Base-by-base conservation (phyloP, 2,888 invertebrate species). In the Chesias legatella region DNA sequence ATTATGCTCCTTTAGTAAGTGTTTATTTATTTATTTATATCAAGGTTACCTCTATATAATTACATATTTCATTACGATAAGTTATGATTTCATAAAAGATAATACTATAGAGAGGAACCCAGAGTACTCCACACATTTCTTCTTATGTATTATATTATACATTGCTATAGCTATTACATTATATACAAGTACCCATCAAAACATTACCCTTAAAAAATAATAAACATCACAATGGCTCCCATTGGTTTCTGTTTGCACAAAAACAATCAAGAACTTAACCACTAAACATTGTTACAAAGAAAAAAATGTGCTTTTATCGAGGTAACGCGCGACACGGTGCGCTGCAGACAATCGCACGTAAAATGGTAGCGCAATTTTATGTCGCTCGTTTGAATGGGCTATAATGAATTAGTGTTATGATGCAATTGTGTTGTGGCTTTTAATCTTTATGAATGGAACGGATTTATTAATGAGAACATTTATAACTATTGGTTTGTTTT, bases 261-360 rank as follows among this genome's bases (percentile, higher is more conserved):
- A 30, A 33, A 45, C 24, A 35, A 33, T 35, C 9, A 44, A 34
- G 26, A 22, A 40, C 10, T 21, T 24, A 17, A 34, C 31, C 50
- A 41, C 43, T 53, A 48, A 50, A 43, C 41, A 32, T 39, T 22
- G 34, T 50, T 41, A 34, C 33, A 43, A 41, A 43, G 23, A 6
- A 30, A 31, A 23, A 40, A 36, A 33, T 56, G 62, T 53, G 47
- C 48, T 41, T 45, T 60, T 43, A 46, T 45, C 59, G 48, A 33
- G 31, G 27, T 37, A 43, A 21, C 21, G 24, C 46, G 42, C 43
- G 53, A 43, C 34, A 51, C 47, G 48, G 46, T 43, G 51, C 59
- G 22, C 25, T 33, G 43, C 28, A 43, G 29, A 79, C 75, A 78
- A 78, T 78, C 60, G 71, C 51, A 54, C 60, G 66, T 71, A 67